phyloP scores from a whole-genome alignment of 2,113 vertebrate genomes.

The Oncorhynchus clarkii region DNA sequence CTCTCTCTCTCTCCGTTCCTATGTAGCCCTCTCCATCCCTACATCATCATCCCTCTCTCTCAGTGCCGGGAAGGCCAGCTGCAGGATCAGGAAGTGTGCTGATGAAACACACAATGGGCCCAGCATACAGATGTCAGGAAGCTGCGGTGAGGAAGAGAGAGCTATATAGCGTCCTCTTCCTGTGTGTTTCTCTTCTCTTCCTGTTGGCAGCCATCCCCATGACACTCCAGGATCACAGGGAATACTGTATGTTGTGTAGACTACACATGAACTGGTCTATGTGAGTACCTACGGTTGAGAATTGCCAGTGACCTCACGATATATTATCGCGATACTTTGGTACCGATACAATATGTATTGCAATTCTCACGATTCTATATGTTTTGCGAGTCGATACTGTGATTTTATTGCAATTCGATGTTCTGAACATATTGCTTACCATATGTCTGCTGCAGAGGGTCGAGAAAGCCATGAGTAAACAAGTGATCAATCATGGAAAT shows the following conservation, averaged over 20 bases:
- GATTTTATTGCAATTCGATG: too few relatives aligned
- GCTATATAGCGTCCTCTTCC: slow-evolving; percentile 69
- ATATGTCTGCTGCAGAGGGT: too few relatives aligned
- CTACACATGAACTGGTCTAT: neutral
- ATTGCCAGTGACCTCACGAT: too few relatives aligned
- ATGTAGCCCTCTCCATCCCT: neutral
- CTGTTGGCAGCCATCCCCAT: slow-evolving; percentile 53
- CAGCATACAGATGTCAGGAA: slow-evolving; percentile 90
- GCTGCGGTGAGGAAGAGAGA: slow-evolving; percentile 76
- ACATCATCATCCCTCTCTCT: slow-evolving; percentile 10
- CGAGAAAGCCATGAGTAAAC: too few relatives aligned
- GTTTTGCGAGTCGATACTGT: too few relatives aligned
- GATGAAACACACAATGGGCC: slow-evolving; percentile 78
- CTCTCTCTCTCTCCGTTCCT: neutral
- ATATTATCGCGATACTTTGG: too few relatives aligned
- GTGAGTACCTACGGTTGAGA: neutral
- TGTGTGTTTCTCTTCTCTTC: slow-evolving; percentile 63
- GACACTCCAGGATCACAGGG: slow-evolving; percentile 37
- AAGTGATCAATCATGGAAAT: too few relatives aligned
- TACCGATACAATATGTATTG: too few relatives aligned
- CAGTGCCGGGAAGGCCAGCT: slow-evolving; percentile 48
- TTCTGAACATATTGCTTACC: too few relatives aligned
- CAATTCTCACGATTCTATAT: too few relatives aligned
- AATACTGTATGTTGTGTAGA: neutral
- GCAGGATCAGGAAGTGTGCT: slow-evolving; percentile 77